phyloP scores from a whole-genome alignment of 1,140 invertebrate genomes.

The Heliothis subflexa region DNA sequence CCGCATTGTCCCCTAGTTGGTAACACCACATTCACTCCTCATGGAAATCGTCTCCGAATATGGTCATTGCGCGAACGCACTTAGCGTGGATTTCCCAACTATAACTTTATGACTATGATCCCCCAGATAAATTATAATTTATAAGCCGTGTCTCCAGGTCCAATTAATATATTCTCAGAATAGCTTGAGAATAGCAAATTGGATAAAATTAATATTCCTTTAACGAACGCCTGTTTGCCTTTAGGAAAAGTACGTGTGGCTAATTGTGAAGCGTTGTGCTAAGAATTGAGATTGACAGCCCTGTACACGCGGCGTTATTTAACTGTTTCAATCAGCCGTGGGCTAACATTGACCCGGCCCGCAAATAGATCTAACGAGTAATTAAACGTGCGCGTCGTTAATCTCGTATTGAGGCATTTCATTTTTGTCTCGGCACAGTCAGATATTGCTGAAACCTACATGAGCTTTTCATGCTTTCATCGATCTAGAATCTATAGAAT shows the following conservation, averaged over 20 bases:
- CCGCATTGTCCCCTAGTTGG: slow-evolving; percentile 21
- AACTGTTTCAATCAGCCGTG: slow-evolving; percentile 60
- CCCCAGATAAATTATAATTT: slow-evolving; percentile 12
- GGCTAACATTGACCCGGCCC: slow-evolving; percentile 62
- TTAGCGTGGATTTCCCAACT: neutral
- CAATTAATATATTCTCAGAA: slow-evolving; percentile 27
- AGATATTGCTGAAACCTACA: neutral
- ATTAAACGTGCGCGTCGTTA: slow-evolving; percentile 40
- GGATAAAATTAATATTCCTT: slow-evolving; percentile 37
- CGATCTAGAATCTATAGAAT: neutral
- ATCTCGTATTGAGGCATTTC: slow-evolving; percentile 32
- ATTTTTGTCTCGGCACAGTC: neutral
- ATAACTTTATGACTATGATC: slow-evolving; percentile 10
- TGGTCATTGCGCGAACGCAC: slow-evolving; percentile 10
- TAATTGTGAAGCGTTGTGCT: slow-evolving; percentile 25
- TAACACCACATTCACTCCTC: slow-evolving; percentile 12
- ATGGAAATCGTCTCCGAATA: neutral
- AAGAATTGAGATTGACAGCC: slow-evolving; percentile 60
- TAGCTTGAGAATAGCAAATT: slow-evolving; percentile 22
- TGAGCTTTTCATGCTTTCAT: neutral
- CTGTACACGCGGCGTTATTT: slow-evolving; percentile 51
- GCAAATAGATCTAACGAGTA: slow-evolving; percentile 52
- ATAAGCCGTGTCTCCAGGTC: neutral
- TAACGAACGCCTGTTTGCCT: slow-evolving; percentile 42
- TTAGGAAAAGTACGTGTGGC: slow-evolving; percentile 51